Percentiles rank a stretch among this genome's conserved stretches.
Evolutionary conservation across 2,888 invertebrate species (phyloP).

Genomic region (Trilocha varians): DNA sequence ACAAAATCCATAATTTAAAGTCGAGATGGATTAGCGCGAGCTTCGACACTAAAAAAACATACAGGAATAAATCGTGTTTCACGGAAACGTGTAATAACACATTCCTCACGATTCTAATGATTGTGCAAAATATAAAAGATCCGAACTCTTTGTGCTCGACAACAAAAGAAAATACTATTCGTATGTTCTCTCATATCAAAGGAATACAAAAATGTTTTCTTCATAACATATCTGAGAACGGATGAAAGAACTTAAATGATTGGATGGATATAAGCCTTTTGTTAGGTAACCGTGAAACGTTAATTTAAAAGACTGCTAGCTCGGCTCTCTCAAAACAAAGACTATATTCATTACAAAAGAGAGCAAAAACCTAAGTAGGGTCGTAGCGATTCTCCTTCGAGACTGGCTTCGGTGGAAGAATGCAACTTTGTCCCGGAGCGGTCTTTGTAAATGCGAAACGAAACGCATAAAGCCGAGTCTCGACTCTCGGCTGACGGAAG

Average conservation of each 20-base stretch:
- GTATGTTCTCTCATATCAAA: constrained; percentile 6
- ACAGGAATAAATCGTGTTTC: constrained; percentile 18
- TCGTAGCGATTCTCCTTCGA: constrained; percentile 21
- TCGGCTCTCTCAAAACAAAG: constrained; percentile 26
- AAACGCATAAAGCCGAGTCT: constrained; percentile 17
- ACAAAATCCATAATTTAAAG: not conserved
- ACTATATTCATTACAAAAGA: constrained; percentile 30
- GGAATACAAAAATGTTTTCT: constrained; percentile 6
- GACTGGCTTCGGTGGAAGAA: constrained; percentile 25
- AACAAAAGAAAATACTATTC: constrained; percentile 9
- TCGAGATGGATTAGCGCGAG: not conserved
- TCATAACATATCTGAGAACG: constrained; percentile 3
- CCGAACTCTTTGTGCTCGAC: constrained; percentile 6
- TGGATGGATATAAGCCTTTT: constrained; percentile 2
- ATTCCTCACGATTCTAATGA: constrained; percentile 8
- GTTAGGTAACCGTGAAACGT: constrained; percentile 14
- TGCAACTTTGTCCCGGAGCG: constrained; percentile 26
- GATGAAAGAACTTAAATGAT: constrained; percentile 4
- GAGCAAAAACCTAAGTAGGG: constrained; percentile 26
- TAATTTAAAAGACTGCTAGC: constrained; percentile 19
- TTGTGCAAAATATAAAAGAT: constrained; percentile 7
- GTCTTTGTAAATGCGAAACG: constrained; percentile 28
- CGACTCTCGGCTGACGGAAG: constrained; percentile 15
- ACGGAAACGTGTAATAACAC: constrained; percentile 6
- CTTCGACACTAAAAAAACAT: constrained; percentile 5